Evolutionary conservation across 2,888 invertebrate genomes (phyloP).

Genomic region (Pharmacophagus antenor): DNA sequence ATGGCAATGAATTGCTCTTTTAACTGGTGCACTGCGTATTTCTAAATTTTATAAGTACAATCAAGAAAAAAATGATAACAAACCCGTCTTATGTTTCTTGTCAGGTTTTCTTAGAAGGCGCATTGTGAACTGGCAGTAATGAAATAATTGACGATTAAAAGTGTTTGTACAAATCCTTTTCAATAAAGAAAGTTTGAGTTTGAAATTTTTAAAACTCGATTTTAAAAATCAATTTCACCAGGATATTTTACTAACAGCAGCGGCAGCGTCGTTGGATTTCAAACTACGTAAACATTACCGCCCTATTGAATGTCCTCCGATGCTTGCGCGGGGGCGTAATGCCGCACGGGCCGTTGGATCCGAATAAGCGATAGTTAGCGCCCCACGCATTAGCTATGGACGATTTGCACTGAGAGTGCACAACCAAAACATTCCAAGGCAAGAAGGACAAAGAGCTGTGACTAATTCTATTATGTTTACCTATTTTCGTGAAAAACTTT

Average conservation of each 20-base stretch:
- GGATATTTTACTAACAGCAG: not conserved
- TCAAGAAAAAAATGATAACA: no score
- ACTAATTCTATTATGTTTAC: not conserved
- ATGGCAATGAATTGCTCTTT: no score
- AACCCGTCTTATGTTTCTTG: no score
- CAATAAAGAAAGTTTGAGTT: no score
- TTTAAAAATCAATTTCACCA: not conserved
- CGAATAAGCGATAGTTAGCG: conserved; percentile 39
- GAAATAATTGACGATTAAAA: no score
- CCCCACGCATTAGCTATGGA: conserved; percentile 34
- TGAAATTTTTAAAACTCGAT: no score
- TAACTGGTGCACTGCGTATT: no score
- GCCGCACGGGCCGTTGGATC: conserved; percentile 39
- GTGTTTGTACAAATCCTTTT: no score
- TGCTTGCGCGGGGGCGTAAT: conserved; percentile 35
- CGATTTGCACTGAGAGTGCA: conserved; percentile 33
- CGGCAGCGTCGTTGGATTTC: not conserved
- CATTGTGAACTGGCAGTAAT: no score
- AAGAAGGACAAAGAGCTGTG: conserved; percentile 1
- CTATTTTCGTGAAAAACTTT: not conserved
- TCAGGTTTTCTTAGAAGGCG: no score
- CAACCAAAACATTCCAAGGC: conserved; percentile 24
- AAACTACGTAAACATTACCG: conserved; percentile 18
- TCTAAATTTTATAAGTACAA: no score
- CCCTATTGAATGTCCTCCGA: conserved; percentile 17